phyloP scores from a whole-genome alignment of 2,113 vertebrate species.

The Astatoreochromis straeleni region DNA sequence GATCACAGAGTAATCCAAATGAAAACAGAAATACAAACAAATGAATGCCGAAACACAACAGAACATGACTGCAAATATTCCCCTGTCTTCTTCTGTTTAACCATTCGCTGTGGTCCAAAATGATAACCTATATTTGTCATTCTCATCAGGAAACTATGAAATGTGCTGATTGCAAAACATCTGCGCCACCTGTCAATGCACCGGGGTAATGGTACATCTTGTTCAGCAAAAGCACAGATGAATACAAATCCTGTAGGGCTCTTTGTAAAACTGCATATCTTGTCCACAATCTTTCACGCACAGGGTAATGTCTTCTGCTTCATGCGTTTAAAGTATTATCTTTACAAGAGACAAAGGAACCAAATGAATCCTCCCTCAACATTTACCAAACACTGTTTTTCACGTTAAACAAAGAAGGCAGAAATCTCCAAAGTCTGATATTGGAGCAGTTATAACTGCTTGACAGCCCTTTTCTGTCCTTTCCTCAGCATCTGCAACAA shows the following conservation, averaged over 20 bases:
- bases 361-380: slow-evolving; percentile 3
- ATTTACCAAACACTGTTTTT: slow-evolving; percentile 24
- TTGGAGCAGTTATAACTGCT: not conserved
- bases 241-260: slow-evolving; percentile 41
- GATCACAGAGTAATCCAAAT: not conserved
- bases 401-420: not conserved
- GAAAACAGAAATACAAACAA: not conserved
- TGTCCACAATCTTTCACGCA: not conserved
- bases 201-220: slow-evolving; percentile 15
- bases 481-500: slow-evolving; percentile 27
- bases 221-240: slow-evolving; percentile 24
- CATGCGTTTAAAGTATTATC: slow-evolving; percentile 10
- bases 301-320: not conserved
- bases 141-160: slow-evolving; percentile 16
- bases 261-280: slow-evolving; percentile 25
- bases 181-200: slow-evolving; percentile 1
- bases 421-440: not conserved
- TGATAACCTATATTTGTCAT: not conserved
- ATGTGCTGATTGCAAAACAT: slow-evolving; percentile 24
- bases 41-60: not conserved
- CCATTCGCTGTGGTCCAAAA: not conserved
- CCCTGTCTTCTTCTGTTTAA: not conserved
- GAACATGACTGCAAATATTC: not conserved
- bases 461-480: not conserved
- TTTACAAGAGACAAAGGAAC: not conserved